phyloP scores from a whole-genome alignment of 2,797 vertebrate genomes.

The Cetoscarus ocellatus region DNA sequence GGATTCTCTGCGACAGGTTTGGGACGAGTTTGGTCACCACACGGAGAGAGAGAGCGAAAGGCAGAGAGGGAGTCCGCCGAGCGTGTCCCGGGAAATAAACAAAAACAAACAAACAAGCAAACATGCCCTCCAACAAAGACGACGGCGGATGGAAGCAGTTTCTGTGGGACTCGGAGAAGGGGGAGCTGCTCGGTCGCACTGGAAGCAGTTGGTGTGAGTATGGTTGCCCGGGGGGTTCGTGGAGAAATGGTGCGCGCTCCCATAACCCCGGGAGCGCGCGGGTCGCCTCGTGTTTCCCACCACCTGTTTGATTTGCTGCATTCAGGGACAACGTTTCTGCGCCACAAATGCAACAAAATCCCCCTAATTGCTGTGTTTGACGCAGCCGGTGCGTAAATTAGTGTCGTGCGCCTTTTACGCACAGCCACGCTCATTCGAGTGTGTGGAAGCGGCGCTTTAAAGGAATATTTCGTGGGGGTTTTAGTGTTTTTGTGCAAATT shows the following conservation, averaged over 20 bases:
- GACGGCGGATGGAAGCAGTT: constrained; percentile 96
- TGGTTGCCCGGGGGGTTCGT: not conserved
- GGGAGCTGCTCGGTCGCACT: constrained; percentile 93
- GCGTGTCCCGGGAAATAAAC: not conserved
- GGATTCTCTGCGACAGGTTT: constrained; percentile 60
- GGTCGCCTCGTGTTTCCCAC: constrained; percentile 30
- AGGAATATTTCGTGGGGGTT: not conserved
- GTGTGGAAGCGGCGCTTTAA: not conserved
- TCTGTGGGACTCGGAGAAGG: constrained; percentile 94
- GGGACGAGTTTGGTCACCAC: constrained; percentile 35
- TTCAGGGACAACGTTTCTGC: not conserved
- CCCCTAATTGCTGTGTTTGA: not conserved
- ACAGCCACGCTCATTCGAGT: not conserved
- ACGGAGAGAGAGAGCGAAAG: constrained; percentile 5
- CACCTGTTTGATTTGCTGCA: constrained; percentile 85
- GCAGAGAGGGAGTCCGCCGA: constrained; percentile 3
- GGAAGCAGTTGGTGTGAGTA: constrained; percentile 96
- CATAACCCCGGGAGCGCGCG: not conserved
- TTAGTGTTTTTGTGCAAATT: not conserved
- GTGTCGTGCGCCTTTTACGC: not conserved
- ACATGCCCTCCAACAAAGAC: constrained; percentile 92
- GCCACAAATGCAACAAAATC: not conserved
- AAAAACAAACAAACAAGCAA: constrained; percentile 2
- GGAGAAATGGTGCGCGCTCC: not conserved
- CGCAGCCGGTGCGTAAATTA: too few species aligned